Conservation (phyloP, 2,113 vertebrate genomes). For the Spilogale gracilis region DNA sequence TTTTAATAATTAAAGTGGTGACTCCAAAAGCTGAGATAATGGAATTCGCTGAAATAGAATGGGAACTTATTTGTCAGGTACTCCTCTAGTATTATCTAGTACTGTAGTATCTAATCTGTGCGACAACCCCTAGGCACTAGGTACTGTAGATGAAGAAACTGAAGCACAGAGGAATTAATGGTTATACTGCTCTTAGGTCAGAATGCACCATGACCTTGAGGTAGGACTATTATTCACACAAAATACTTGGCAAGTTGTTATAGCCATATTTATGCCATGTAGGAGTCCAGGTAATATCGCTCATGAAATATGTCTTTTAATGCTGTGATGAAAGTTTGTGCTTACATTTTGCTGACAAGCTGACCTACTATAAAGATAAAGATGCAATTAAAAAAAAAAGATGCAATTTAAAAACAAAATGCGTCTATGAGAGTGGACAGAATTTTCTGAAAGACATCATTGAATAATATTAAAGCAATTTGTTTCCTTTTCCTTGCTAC, state of each 20-base stretch:
- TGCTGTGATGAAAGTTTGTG: not conserved
- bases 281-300: not conserved
- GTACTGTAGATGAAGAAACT: not conserved
- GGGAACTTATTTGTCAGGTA: not conserved
- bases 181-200: not conserved
- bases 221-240: not conserved
- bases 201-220: not conserved
- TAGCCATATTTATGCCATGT: not conserved
- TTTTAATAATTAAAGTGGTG: conserved; percentile 6
- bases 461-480: not conserved
- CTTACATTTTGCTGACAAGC: not conserved
- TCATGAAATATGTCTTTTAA: conserved; percentile 16
- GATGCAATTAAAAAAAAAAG: not conserved
- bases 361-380: not conserved
- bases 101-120: not conserved
- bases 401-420: conserved; percentile 3
- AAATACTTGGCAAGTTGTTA: not conserved
- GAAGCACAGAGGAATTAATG: not conserved
- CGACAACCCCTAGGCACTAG: not conserved
- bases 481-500: not conserved
- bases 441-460: conserved; percentile 32
- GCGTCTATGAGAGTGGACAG: not conserved
- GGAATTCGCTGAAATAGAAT: not conserved
- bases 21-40: not conserved
- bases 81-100: not conserved